phyloP scores from a whole-genome alignment of 2,888 invertebrate genomes.

The Drosophila longiperda region DNA sequence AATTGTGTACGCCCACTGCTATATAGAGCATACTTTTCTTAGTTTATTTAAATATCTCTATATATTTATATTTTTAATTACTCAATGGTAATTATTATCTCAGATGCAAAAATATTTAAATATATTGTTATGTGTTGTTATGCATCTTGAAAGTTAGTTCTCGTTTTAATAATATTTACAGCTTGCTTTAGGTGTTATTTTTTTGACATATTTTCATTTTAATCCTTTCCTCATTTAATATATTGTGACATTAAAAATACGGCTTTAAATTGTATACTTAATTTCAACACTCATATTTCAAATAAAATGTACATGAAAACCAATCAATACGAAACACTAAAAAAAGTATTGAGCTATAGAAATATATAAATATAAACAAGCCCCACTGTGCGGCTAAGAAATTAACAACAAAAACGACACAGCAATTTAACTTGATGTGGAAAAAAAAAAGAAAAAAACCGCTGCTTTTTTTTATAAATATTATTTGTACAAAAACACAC shows the following conservation, averaged over 20 bases:
- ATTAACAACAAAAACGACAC: slow-evolving; percentile 3
- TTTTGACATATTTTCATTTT: not conserved
- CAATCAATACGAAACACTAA: not conserved
- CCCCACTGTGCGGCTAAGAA: slow-evolving; percentile 6
- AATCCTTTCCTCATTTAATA: not conserved
- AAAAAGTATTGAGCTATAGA: not conserved
- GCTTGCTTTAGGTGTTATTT: not conserved
- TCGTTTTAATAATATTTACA: not conserved
- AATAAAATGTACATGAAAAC: not conserved
- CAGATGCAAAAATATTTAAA: not conserved
- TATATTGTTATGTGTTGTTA: no score
- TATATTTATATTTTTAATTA: not conserved
- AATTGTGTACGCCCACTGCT: not conserved
- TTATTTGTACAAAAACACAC: slow-evolving; percentile 39
- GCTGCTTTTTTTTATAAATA: slow-evolving; percentile 6
- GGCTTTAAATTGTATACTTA: not conserved
- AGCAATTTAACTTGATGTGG: slow-evolving; percentile 36
- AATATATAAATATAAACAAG: not conserved
- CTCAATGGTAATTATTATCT: not conserved
- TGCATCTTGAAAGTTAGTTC: no score
- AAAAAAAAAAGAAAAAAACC: slow-evolving; percentile 2
- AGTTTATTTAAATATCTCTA: not conserved
- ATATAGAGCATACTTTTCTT: not conserved
- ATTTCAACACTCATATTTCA: not conserved
- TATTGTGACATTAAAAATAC: not conserved